A percentile compares a stretch with the other conserved stretches of the same genome.
Evolutionary conservation across 1,140 invertebrate species (phyloP).

Genomic region (Maniola jurtina): DNA sequence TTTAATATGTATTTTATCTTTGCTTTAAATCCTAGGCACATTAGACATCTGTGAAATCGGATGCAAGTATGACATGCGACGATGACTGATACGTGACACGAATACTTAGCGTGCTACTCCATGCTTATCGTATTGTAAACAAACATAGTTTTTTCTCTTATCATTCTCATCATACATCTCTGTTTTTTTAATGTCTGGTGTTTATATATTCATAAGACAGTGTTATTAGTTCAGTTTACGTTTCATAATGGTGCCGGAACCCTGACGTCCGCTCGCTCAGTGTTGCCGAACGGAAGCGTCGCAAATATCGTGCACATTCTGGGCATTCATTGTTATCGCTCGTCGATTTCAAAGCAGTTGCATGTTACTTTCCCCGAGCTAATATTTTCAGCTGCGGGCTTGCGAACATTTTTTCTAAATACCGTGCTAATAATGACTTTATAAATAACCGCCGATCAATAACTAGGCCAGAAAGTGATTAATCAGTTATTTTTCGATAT

Average conservation of each 20-base stretch:
- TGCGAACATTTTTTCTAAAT: constrained; percentile 33
- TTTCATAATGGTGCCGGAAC: constrained; percentile 18
- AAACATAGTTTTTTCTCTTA: constrained; percentile 17
- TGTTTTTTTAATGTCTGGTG: not conserved
- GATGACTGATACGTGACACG: constrained; percentile 38
- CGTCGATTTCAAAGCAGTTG: constrained; percentile 28
- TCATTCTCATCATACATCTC: not conserved
- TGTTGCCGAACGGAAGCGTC: constrained; percentile 25
- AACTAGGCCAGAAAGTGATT: constrained; percentile 13
- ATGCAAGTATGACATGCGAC: constrained; percentile 39
- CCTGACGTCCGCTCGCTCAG: constrained; percentile 15
- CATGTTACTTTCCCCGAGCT: constrained; percentile 35
- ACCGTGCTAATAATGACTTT: constrained; percentile 30
- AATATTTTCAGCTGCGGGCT: constrained; percentile 28
- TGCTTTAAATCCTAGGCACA: too few species aligned
- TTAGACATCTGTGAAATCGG: constrained; percentile 29
- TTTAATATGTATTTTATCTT: constrained; percentile 17
- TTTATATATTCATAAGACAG: not conserved
- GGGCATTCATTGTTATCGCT: constrained; percentile 27
- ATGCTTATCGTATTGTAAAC: constrained; percentile 46
- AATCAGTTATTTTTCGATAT: constrained; percentile 2
- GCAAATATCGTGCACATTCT: constrained; percentile 33
- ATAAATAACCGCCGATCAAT: constrained; percentile 27
- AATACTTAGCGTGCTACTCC: constrained; percentile 42
- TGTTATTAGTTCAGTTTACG: not conserved